Evolutionary conservation across 1,140 invertebrate genomes (phyloP).

Genomic region (Drosophila tropicalis): DNA sequence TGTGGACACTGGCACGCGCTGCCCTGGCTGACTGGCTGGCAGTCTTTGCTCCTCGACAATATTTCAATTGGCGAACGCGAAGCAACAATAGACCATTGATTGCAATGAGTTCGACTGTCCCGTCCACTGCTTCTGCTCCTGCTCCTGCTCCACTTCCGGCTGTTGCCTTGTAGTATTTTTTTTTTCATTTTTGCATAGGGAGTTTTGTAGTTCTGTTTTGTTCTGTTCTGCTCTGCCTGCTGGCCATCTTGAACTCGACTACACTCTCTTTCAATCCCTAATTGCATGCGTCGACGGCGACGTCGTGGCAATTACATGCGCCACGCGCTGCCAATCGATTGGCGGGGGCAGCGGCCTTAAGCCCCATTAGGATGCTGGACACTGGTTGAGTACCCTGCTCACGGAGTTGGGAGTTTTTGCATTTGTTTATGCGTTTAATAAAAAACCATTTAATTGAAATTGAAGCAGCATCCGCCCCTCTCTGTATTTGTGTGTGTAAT

Average conservation of each 20-base stretch:
- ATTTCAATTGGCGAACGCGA: slow-evolving; percentile 74
- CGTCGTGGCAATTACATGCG: slow-evolving; percentile 56
- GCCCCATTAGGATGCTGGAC: slow-evolving; percentile 55
- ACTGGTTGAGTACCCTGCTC: background rate
- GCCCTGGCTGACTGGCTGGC: background rate
- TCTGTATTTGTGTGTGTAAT: slow-evolving; percentile 53
- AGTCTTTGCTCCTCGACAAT: slow-evolving; percentile 31
- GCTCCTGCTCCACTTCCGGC: background rate
- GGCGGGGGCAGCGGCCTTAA: slow-evolving; percentile 10
- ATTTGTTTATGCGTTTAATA: slow-evolving; percentile 79
- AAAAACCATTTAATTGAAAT: slow-evolving; percentile 77
- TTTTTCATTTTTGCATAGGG: background rate
- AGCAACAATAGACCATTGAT: slow-evolving; percentile 74
- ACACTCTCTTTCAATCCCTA: slow-evolving; percentile 37
- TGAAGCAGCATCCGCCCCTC: slow-evolving; percentile 52
- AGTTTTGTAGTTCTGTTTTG: background rate
- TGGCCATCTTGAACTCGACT: slow-evolving; percentile 31
- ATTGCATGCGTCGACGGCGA: slow-evolving; percentile 63
- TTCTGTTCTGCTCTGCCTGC: background rate
- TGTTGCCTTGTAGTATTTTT: background rate
- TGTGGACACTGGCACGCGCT: slow-evolving; percentile 11
- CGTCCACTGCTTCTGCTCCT: background rate
- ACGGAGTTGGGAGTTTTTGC: slow-evolving; percentile 16
- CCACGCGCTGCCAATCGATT: slow-evolving; percentile 30
- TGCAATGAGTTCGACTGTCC: slow-evolving; percentile 33